Evolutionary conservation across 2,888 invertebrate genomes (phyloP).

Genomic region (Drosophila macrospina): DNA sequence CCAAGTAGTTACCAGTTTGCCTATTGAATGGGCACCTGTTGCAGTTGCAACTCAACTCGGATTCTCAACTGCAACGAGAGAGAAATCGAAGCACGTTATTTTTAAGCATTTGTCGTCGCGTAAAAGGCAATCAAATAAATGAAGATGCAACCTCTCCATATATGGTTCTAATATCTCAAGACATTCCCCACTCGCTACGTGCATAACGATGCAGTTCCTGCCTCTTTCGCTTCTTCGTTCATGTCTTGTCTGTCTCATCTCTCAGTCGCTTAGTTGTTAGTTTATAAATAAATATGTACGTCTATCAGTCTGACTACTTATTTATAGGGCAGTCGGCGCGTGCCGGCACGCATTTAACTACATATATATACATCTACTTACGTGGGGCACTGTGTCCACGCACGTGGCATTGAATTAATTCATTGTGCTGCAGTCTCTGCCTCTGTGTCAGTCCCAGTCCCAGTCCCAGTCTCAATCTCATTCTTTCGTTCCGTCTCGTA

Average conservation of each 20-base stretch:
- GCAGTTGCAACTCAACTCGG: conserved; percentile 3
- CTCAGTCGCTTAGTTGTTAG: neutral
- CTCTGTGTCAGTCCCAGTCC: neutral
- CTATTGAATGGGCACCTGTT: conserved; percentile 68
- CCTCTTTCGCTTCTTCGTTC: neutral
- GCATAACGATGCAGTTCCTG: conserved; percentile 46
- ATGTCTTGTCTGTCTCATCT: neutral
- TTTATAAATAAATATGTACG: conserved; percentile 37
- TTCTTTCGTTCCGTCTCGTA: conserved; percentile 5
- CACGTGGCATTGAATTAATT: conserved; percentile 67
- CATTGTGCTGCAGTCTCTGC: conserved; percentile 42
- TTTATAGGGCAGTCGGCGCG: conserved; percentile 76
- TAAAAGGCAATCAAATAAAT: conserved; percentile 72
- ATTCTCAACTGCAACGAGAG: conserved; percentile 15
- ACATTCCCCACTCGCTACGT: conserved; percentile 69
- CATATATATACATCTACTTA: conserved; percentile 4
- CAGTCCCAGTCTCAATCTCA: neutral
- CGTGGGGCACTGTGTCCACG: conserved; percentile 27
- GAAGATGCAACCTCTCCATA: conserved; percentile 73
- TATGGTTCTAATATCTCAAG: conserved; percentile 62
- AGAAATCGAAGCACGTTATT: conserved; percentile 39
- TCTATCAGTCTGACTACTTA: conserved; percentile 44
- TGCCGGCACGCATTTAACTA: conserved; percentile 59
- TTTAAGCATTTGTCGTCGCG: conserved; percentile 50
- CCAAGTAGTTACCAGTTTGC: conserved; percentile 24